phyloP scores from a whole-genome alignment of 2,113 vertebrate genomes.

The Malurus alboscapulatus region DNA sequence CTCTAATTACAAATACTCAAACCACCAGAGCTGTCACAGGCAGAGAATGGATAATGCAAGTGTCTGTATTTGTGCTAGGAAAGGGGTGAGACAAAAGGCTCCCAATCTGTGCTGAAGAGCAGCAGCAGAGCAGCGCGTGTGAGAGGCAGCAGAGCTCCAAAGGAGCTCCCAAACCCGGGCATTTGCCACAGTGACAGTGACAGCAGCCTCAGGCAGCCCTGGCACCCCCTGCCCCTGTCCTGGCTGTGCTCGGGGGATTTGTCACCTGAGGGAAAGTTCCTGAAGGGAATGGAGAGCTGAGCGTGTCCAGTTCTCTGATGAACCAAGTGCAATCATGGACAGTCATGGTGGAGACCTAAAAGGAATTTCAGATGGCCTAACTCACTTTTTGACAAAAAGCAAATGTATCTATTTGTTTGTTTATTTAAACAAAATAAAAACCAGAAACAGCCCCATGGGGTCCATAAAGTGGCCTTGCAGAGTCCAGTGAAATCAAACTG shows the following conservation, averaged over 20 bases:
- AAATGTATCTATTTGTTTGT: neutral
- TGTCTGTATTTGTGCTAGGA: neutral
- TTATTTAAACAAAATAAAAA: neutral
- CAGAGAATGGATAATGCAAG: neutral
- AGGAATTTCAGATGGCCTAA: neutral
- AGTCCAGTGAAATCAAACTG: neutral
- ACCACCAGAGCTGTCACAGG: neutral
- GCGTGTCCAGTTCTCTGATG: neutral
- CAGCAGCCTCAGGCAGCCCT: too few species aligned
- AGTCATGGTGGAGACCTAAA: neutral
- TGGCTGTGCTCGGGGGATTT: neutral
- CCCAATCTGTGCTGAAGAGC: too few species aligned
- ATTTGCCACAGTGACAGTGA: neutral
- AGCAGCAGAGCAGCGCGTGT: neutral
- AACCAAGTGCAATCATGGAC: neutral
- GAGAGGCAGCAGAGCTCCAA: neutral
- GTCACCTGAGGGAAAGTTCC: neutral
- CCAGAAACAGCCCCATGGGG: neutral
- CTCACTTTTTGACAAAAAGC: neutral
- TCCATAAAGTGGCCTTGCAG: neutral
- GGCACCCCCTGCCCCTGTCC: too few species aligned
- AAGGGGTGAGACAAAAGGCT: neutral
- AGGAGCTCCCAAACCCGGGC: accelerated
- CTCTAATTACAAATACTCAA: neutral
- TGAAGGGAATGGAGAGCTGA: neutral